Percentiles rank a stretch among this genome's conserved stretches.
phyloP scores from a whole-genome alignment of 1,140 invertebrate species.

The Trichonephila clavata region DNA sequence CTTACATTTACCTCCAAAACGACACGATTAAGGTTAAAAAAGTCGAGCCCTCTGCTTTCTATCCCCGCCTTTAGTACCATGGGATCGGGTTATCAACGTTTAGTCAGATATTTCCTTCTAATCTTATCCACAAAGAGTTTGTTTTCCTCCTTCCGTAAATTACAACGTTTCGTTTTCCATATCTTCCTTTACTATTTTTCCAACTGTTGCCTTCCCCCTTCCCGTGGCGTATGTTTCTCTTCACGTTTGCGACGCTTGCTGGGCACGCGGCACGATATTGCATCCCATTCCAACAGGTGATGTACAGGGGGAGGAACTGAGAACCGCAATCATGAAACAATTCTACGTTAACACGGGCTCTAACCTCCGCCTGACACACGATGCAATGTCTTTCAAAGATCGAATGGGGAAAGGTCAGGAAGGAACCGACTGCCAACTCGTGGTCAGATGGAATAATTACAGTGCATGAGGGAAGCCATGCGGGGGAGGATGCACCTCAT shows the following conservation, averaged over 20 bases:
- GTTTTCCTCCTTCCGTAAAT: conserved; percentile 26
- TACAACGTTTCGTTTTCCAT: not conserved
- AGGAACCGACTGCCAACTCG: not conserved
- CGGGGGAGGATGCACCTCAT: conserved; percentile 43
- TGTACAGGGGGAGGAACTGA: not conserved
- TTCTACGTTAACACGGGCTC: conserved; percentile 21
- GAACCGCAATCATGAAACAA: conserved; percentile 29
- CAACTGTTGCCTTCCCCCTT: too few relatives aligned
- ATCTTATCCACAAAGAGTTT: too few relatives aligned
- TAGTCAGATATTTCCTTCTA: too few relatives aligned
- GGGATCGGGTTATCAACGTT: too few relatives aligned
- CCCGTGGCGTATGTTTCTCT: conserved; percentile 6
- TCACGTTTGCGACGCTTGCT: not conserved
- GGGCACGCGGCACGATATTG: conserved; percentile 4
- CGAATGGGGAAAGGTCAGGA: conserved; percentile 25
- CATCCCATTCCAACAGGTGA: conserved; percentile 39
- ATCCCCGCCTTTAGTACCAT: too few relatives aligned
- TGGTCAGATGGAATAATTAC: conserved; percentile 43
- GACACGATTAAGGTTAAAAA: too few relatives aligned
- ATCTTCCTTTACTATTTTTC: not conserved
- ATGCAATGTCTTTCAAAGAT: too few relatives aligned
- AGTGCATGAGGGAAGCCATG: conserved; percentile 10
- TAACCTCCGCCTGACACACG: too few relatives aligned
- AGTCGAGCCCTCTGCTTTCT: too few relatives aligned
- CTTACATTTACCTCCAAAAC: too few relatives aligned